Evolutionary conservation across 2,888 invertebrate species (phyloP).

Genomic region (Drosophila setosimentum): DNA sequence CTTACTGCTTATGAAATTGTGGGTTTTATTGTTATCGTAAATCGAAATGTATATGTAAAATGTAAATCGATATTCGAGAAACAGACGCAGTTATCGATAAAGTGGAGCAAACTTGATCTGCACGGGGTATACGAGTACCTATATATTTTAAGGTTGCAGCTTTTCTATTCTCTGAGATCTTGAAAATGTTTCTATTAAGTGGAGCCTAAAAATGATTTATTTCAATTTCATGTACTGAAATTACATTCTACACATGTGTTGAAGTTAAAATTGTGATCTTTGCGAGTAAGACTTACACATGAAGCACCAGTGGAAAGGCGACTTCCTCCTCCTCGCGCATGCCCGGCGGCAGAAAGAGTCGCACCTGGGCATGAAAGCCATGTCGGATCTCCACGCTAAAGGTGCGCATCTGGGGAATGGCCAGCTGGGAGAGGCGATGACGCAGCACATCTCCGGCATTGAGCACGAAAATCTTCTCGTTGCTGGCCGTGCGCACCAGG

Average conservation of each 20-base stretch:
- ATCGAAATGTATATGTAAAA: too few relatives aligned
- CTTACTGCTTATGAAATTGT: background rate
- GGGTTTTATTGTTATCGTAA: background rate
- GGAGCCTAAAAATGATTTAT: background rate
- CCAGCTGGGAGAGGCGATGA: slow-evolving; percentile 88
- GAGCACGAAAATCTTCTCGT: slow-evolving; percentile 88
- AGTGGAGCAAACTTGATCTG: background rate
- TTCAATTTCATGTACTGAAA: too few relatives aligned
- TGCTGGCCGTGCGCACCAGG: slow-evolving; percentile 88
- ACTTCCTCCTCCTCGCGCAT: slow-evolving; percentile 93
- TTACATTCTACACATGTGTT: too few relatives aligned
- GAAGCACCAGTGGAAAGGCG: slow-evolving; percentile 92
- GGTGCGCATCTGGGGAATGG: slow-evolving; percentile 91
- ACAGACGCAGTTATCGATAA: background rate
- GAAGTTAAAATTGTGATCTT: slow-evolving; percentile 48
- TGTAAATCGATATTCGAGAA: too few relatives aligned
- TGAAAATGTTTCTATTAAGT: too few relatives aligned
- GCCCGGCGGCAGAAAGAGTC: slow-evolving; percentile 92
- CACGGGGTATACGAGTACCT: background rate
- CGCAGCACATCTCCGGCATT: slow-evolving; percentile 89
- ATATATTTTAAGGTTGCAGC: background rate
- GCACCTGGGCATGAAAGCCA: slow-evolving; percentile 90
- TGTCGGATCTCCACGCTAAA: slow-evolving; percentile 89
- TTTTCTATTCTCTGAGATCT: too few relatives aligned
- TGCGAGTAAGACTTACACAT: slow-evolving; percentile 89